Evolutionary conservation across 2,888 invertebrate species (phyloP).

Genomic region (Bursaphelenchus okinawaensis): DNA sequence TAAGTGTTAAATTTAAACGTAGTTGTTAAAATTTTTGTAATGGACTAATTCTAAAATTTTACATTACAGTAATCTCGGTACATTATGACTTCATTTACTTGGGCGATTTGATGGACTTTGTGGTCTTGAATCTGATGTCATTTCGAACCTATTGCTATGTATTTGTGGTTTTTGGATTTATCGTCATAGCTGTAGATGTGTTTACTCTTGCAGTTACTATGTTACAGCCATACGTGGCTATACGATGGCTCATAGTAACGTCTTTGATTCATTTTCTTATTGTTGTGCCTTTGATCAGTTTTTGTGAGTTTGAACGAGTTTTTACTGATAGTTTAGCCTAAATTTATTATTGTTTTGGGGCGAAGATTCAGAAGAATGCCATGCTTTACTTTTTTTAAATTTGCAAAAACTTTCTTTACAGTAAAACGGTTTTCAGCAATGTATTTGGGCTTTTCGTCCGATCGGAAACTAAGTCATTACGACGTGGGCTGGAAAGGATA

Average conservation of each 20-base stretch:
- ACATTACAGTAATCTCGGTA: neutral
- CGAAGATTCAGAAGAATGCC: too few species aligned
- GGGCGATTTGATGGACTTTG: neutral
- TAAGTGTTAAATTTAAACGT: neutral
- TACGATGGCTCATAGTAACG: neutral
- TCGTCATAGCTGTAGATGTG: neutral
- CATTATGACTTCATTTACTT: neutral
- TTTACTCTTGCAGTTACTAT: neutral
- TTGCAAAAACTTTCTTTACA: too few species aligned
- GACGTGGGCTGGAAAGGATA: neutral
- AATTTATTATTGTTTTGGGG: too few species aligned
- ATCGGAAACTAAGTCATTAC: neutral
- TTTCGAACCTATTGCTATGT: neutral
- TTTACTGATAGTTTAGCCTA: too few species aligned
- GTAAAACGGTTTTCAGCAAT: too few species aligned
- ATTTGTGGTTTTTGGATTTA: neutral
- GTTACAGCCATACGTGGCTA: neutral
- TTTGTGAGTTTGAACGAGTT: neutral
- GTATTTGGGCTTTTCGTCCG: neutral
- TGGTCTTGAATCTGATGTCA: neutral
- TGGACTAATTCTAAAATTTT: neutral
- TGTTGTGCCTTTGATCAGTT: neutral
- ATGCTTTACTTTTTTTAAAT: too few species aligned
- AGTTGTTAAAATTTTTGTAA: neutral
- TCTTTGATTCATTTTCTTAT: neutral